These are phyloP conservation scores for Chanos chanos DNA, from an alignment of 2,797 vertebrate genomes.

Conservation along the genomic window DNA sequence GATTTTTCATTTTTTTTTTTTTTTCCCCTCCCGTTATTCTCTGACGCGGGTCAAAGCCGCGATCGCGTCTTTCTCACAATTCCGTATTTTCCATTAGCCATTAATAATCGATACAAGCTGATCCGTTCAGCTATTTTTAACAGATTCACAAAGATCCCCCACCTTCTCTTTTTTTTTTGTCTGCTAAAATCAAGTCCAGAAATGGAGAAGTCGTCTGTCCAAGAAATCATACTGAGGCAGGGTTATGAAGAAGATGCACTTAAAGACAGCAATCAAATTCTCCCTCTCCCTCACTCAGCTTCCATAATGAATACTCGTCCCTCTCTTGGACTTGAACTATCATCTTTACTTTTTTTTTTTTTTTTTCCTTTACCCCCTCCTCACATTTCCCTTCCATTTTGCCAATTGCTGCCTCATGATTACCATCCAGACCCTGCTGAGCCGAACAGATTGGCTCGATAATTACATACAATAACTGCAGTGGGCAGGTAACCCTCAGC, in stretches of 20 bases:
- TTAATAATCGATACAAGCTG: too few species aligned
- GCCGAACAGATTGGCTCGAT: slow-evolving; percentile 98
- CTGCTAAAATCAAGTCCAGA: slow-evolving; percentile 17
- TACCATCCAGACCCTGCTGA: slow-evolving; percentile 89
- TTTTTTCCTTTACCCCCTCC: slow-evolving; percentile 26
- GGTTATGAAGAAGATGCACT: slow-evolving; percentile 49
- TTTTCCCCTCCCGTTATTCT: too few species aligned
- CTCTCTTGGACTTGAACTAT: slow-evolving; percentile 57
- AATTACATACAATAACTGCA: slow-evolving; percentile 97
- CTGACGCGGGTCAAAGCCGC: too few species aligned
- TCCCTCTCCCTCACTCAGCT: slow-evolving; percentile 39
- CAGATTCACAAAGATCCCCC: slow-evolving; percentile 22
- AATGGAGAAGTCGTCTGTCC: slow-evolving; percentile 23
- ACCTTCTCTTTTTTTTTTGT: slow-evolving; percentile 10
- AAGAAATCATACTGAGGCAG: slow-evolving; percentile 36
- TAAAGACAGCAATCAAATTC: slow-evolving; percentile 58
- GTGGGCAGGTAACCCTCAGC: slow-evolving; percentile 90
- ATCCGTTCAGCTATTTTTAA: too few species aligned
- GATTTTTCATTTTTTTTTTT: slow-evolving; percentile 18
- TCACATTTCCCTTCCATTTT: slow-evolving; percentile 67
- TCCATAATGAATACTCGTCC: slow-evolving; percentile 53
- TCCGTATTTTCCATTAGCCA: too few species aligned
- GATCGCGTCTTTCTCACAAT: too few species aligned
- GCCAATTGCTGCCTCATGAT: slow-evolving; percentile 92
- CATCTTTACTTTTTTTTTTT: slow-evolving; percentile 35